These are phyloP conservation scores for Riptortus pedestris DNA, from an alignment of 1,140 invertebrate species.

Conservation along the genomic window DNA sequence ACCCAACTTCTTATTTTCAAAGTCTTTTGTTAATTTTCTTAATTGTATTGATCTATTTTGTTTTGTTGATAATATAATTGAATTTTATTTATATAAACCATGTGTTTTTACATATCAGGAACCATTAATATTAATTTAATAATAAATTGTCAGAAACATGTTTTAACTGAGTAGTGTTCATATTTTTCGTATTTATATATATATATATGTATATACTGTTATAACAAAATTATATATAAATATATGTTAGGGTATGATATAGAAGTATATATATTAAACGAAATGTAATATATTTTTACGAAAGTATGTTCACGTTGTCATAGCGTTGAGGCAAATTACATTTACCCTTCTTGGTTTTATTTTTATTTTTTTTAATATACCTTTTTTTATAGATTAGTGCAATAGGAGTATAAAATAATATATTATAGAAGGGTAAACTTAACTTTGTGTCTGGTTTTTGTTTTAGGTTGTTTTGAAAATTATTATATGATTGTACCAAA, in stretches of 20 bases:
- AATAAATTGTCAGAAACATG: constrained; percentile 22
- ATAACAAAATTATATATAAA: constrained; percentile 18
- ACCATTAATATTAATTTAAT: neutral
- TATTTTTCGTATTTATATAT: constrained; percentile 23
- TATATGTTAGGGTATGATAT: constrained; percentile 17
- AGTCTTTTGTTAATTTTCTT: constrained; percentile 7
- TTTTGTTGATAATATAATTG: constrained; percentile 8
- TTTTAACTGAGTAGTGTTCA: constrained; percentile 22
- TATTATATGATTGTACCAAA: constrained; percentile 13
- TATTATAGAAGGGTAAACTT: constrained; percentile 12
- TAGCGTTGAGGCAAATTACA: constrained; percentile 7
- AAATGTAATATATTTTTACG: constrained; percentile 25
- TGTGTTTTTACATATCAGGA: constrained; percentile 20
- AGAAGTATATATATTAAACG: constrained; percentile 13
- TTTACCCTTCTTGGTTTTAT: constrained; percentile 17
- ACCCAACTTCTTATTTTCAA: neutral
- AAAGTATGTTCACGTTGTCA: constrained; percentile 15
- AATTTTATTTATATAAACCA: constrained; percentile 17
- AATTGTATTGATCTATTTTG: constrained; percentile 15
- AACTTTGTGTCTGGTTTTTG: constrained; percentile 13
- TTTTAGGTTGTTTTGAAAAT: constrained; percentile 14
- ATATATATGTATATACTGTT: no score
- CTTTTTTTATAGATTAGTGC: constrained; percentile 10
- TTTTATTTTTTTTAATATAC: constrained; percentile 4
- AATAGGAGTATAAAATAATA: neutral